Base-by-base conservation (phyloP, 64 coral and sea anemone species). In the Porites australiensis region DNA sequence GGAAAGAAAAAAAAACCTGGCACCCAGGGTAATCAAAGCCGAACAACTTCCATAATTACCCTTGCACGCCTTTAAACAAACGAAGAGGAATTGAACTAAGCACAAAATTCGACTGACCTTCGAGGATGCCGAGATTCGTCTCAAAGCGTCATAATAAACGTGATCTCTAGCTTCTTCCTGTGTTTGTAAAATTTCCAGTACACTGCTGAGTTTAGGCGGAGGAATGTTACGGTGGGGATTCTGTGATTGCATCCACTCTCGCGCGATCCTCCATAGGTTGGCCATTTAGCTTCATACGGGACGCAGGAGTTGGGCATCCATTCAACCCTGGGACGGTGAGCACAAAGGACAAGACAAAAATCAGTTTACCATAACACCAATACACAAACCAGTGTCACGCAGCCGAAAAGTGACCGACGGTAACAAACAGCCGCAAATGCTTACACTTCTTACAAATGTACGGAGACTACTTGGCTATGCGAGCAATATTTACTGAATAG, bases 91-190 rank as follows among this genome's bases (percentile, higher is more conserved):
- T 61, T 6, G 0, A 23, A 10, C 11, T 37, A 44, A 18, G 44
- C 18, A 47, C 21, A 37, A 65, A 44, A 51, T 68, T 46, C 44
- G 50, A 19, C 81, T 84, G 21, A 84, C 81, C 81, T 69, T 84
- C 62, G 81, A 49, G 4, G 27, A 37, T 37, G 62, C 81, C 7
- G 91, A 87, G 52, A 93, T 81, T 71, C 91, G 44, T 86, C 66
- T 86, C 5, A 93, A 85, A 6, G 91, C 91, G 59, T 93, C 91
- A 37, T 93, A 93, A 19, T 93, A 87, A 8, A 93, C 91, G 54
- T 87, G 77, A 58, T 93, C 91, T 79, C 87, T 87, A 8, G 91
- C 91, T 48, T 87, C 91, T 86, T 93, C 91, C 77, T 66, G 61
- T 20, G 60, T 87, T 63, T 93, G 77, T 87, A 84, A 63, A 84